A percentile compares a stretch with the other conserved stretches of the same genome.
These are phyloP conservation scores for Antedon mediterranea DNA, from an alignment of 53 echinoderm and acorn worm species.

Conservation along the genomic window DNA sequence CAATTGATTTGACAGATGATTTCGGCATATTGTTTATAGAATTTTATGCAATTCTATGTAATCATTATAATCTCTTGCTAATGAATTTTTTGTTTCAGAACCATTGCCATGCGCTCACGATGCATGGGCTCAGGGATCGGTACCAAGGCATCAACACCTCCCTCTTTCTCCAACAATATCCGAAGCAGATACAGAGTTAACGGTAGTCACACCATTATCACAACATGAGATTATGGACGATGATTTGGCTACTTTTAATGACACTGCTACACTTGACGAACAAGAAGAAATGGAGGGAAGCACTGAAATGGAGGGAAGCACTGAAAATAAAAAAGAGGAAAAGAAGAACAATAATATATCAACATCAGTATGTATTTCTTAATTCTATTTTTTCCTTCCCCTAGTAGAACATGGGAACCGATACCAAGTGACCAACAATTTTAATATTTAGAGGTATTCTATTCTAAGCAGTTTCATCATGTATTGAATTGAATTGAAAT, in stretches of 20 bases:
- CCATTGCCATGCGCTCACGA: conserved; percentile 65
- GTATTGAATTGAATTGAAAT: too few species aligned
- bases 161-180: conserved; percentile 50
- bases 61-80: not conserved
- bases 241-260: conserved; percentile 46
- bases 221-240: conserved; percentile 61
- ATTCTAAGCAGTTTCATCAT: too few species aligned
- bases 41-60: too few species aligned
- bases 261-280: conserved; percentile 34
- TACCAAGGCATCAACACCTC: conserved; percentile 62
- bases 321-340: conserved; percentile 30
- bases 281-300: conserved; percentile 24
- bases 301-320: conserved; percentile 11
- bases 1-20: too few species aligned
- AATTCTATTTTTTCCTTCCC: too few species aligned
- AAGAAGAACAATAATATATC: not conserved
- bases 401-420: too few species aligned
- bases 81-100: conserved; percentile 26
- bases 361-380: not conserved
- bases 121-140: conserved; percentile 96
- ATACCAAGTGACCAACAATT: too few species aligned
- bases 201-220: conserved; percentile 52
- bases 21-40: too few species aligned
- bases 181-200: conserved; percentile 85
- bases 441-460: too few species aligned